Evolutionary conservation across 2,797 vertebrate species (phyloP).

Genomic region (Antrozous pallidus): DNA sequence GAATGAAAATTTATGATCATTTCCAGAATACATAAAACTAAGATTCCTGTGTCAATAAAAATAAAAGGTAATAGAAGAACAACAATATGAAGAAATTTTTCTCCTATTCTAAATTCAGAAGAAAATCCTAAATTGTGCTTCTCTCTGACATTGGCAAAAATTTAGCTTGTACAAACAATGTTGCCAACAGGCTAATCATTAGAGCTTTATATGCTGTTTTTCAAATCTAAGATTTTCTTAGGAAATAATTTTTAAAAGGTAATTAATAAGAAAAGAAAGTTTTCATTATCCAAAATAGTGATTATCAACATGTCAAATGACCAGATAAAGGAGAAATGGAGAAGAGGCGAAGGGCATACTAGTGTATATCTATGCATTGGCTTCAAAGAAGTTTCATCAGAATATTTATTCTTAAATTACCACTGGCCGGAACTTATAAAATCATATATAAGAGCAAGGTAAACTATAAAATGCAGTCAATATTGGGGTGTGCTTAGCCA

Average conservation of each 20-base stretch:
- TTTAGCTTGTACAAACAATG: neutral
- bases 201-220: neutral
- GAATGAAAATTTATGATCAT: conserved; percentile 20
- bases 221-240: neutral
- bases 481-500: neutral
- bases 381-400: neutral
- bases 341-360: neutral
- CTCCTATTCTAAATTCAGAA: conserved; percentile 8
- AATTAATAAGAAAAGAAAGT: neutral
- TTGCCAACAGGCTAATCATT: neutral
- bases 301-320: neutral
- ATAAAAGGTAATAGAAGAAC: conserved; percentile 4
- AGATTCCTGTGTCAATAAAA: conserved; percentile 30
- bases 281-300: neutral
- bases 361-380: neutral
- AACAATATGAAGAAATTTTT: neutral
- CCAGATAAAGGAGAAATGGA: neutral
- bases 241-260: neutral
- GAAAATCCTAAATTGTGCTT: neutral
- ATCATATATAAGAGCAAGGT: neutral
- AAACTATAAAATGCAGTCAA: neutral
- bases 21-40: conserved; percentile 53
- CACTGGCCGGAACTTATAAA: neutral
- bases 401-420: neutral
- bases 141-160: conserved; percentile 4